Evolutionary conservation across 2,113 vertebrate genomes (phyloP).

Genomic region (Tylochromis polylepis): DNA sequence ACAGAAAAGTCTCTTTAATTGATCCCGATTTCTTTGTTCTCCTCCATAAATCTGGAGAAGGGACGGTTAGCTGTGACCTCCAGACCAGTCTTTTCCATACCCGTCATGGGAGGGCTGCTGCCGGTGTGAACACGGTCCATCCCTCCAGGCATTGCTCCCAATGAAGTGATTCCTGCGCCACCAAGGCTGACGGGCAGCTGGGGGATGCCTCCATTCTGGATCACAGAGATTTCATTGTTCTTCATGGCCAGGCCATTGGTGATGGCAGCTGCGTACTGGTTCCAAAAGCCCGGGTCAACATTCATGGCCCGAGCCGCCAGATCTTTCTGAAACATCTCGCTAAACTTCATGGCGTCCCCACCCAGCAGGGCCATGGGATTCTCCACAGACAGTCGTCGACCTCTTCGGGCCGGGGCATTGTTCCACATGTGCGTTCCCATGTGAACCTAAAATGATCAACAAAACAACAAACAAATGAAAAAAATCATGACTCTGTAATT

Average conservation of each 20-base stretch:
- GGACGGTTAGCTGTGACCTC: slow-evolving; percentile 83
- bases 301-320: slow-evolving; percentile 95
- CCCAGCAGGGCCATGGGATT: slow-evolving; percentile 97
- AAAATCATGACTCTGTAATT: background rate
- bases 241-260: slow-evolving; percentile 97
- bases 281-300: slow-evolving; percentile 95
- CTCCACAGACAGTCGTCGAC: slow-evolving; percentile 93
- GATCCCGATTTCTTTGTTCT: slow-evolving; percentile 98
- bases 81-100: slow-evolving; percentile 85
- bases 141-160: slow-evolving; percentile 82
- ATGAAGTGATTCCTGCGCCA: slow-evolving; percentile 82
- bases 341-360: slow-evolving; percentile 94
- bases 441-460: slow-evolving; percentile 81
- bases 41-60: slow-evolving; percentile 96
- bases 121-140: slow-evolving; percentile 87
- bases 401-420: slow-evolving; percentile 93
- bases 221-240: slow-evolving; percentile 99
- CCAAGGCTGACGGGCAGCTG: slow-evolving; percentile 92
- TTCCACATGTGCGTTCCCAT: slow-evolving; percentile 99
- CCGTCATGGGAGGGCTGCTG: slow-evolving; percentile 82
- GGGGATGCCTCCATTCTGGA: slow-evolving; percentile 95
- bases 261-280: slow-evolving; percentile 96
- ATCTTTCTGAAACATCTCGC: slow-evolving; percentile 98
- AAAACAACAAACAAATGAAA: background rate
- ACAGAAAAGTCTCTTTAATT: slow-evolving; percentile 78